Evolutionary conservation across 2,797 vertebrate species (phyloP).

Genomic region (Netta rufina): DNA sequence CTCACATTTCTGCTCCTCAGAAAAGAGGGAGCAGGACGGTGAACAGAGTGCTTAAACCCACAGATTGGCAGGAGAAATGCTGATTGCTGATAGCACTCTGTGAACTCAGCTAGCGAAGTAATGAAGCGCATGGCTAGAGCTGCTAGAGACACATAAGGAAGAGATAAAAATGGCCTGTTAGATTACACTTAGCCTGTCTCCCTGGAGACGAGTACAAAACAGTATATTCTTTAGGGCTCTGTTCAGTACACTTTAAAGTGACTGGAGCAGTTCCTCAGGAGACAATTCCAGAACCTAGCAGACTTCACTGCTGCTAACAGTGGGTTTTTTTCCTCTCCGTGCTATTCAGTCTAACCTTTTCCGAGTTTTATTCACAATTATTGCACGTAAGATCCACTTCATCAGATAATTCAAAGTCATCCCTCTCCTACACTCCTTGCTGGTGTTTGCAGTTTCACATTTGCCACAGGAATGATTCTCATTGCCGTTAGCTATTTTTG

Average conservation of each 20-base stretch:
- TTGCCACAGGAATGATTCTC: not conserved
- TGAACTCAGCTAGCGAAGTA: constrained; percentile 32
- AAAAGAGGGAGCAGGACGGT: not conserved
- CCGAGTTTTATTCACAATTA: not conserved
- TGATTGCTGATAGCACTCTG: not conserved
- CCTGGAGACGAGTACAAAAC: not conserved
- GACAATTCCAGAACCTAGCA: not conserved
- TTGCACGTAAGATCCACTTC: not conserved
- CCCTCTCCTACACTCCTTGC: not conserved
- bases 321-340: fast-evolving
- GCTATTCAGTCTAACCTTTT: not conserved
- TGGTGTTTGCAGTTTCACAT: not conserved
- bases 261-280: not conserved
- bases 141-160: not conserved
- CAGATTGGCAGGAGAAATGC: constrained; percentile 29
- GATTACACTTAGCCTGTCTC: not conserved
- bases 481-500: not conserved
- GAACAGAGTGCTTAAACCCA: not conserved
- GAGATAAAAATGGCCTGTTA: constrained; percentile 41
- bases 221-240: not conserved
- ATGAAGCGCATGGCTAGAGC: not conserved
- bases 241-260: not conserved
- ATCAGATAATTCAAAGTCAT: not conserved
- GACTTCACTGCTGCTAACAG: not conserved
- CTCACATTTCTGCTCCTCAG: not conserved